Conservation (phyloP, 1,140 invertebrate species). For the Cydia splendana region DNA sequence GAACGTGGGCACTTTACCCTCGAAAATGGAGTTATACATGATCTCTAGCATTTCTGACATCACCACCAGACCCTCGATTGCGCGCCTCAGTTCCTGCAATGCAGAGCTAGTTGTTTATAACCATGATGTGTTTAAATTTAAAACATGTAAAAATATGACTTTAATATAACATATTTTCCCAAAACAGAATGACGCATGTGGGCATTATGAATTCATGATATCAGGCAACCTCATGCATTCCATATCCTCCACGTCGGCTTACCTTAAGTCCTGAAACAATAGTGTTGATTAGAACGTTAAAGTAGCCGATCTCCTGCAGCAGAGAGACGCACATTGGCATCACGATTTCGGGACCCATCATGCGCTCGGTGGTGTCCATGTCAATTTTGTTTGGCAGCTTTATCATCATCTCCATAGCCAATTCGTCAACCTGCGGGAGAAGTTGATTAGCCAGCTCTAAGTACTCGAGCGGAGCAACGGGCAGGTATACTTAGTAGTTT, state of each 20-base stretch:
- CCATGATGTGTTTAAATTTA: too few species aligned
- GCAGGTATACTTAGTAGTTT: too few species aligned
- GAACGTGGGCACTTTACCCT: slow-evolving; percentile 86
- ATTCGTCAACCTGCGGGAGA: slow-evolving; percentile 82
- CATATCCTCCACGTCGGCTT: background rate
- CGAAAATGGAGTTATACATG: slow-evolving; percentile 88
- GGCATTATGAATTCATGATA: background rate
- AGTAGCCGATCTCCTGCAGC: slow-evolving; percentile 87
- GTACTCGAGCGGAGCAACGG: too few species aligned
- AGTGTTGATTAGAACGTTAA: slow-evolving; percentile 68
- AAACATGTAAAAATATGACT: background rate
- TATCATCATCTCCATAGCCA: slow-evolving; percentile 85
- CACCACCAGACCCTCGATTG: slow-evolving; percentile 89
- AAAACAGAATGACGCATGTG: too few species aligned
- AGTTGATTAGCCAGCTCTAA: background rate
- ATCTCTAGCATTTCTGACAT: slow-evolving; percentile 92
- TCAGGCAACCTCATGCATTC: background rate
- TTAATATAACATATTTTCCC: too few species aligned
- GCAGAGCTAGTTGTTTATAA: background rate
- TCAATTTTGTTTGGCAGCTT: slow-evolving; percentile 88
- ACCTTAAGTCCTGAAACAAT: slow-evolving; percentile 73
- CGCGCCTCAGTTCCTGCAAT: slow-evolving; percentile 85
- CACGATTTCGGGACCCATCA: slow-evolving; percentile 84
- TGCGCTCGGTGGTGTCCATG: slow-evolving; percentile 85
- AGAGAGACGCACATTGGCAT: slow-evolving; percentile 90